Base-by-base conservation (phyloP, 1,140 invertebrate genomes). In the Phenacoccus solenopsis region DNA sequence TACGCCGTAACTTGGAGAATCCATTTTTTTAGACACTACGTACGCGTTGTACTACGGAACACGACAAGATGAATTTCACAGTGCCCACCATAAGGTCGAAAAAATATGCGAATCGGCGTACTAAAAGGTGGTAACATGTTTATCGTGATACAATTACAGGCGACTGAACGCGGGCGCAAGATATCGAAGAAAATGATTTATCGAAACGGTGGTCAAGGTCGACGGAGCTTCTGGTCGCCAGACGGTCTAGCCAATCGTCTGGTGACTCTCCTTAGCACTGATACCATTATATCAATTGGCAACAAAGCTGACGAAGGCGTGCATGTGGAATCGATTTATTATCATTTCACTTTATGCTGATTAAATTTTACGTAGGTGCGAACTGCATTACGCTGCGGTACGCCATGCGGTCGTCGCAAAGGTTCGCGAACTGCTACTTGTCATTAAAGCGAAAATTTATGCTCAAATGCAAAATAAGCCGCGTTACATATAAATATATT, bases 141-240 rank as follows among this genome's bases (percentile, higher is more conserved):
- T 49, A 49, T 49, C 38, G 20, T n/a, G 16, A 49, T 49, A 49
- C 38, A n/a, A n/a, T n/a, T n/a, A n/a, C n/a, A n/a, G n/a, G n/a
- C n/a, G n/a, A n/a, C n/a, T n/a, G n/a, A n/a, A n/a, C n/a, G n/a
- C n/a, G 38, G 13, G 20, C 38, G 12, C 38, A 49, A 49, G 16
- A 16, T 49, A 49, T n/a, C 16, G 38, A 49, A 74, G 56, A 64
- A 64, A 64, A 64, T 64, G 59, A 64, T 64, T 64, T 64, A 64
- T 64, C 4, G 22, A 25, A 20, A 22, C 21, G 4, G 25, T 25
- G 21, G 22, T 64, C 10, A 64, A 64, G 59, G 59, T 64, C 59
- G 59, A 24, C 2, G 25, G 21, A 64, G 59, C 59, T 64, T 64
- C 59, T 64, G 25, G 38, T 25, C 59, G 59, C 59, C 59, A 64